Evolutionary conservation across 1,140 invertebrate genomes (phyloP).

Genomic region (Nephotettix cincticeps): DNA sequence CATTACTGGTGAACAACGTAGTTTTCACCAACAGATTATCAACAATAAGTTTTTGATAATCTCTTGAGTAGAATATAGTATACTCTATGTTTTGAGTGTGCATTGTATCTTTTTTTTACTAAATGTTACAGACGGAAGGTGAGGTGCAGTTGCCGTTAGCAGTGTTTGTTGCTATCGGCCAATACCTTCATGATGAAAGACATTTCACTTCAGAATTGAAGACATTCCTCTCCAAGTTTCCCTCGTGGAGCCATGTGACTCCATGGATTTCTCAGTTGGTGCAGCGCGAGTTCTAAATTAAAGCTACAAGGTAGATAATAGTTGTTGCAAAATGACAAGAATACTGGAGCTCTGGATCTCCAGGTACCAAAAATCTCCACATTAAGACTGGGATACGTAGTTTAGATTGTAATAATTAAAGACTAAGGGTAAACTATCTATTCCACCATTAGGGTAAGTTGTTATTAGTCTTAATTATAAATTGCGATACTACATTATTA

Average conservation of each 20-base stretch:
- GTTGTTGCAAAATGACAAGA: not conserved
- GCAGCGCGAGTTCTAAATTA: not conserved
- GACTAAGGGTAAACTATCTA: not conserved
- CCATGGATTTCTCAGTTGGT: constrained; percentile 52
- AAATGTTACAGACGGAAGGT: not conserved
- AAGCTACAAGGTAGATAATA: not conserved
- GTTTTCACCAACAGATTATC: too few species aligned
- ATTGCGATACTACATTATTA: too few species aligned
- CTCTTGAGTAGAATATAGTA: too few species aligned
- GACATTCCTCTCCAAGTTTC: constrained; percentile 55
- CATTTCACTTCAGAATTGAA: constrained; percentile 53
- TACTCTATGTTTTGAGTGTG: too few species aligned
- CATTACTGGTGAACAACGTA: too few species aligned
- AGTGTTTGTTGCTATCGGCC: constrained; percentile 58
- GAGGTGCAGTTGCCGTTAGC: not conserved
- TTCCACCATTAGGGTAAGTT: not conserved
- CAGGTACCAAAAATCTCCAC: not conserved
- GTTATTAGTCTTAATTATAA: too few species aligned
- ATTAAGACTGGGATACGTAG: not conserved
- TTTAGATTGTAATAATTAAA: not conserved
- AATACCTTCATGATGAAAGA: constrained; percentile 58
- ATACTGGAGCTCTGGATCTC: not conserved
- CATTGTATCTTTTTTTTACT: too few species aligned
- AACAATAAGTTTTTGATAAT: too few species aligned
- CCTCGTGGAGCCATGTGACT: constrained; percentile 56